Evolutionary conservation across 2,888 invertebrate species (phyloP).

Genomic region (Folsomia candida): DNA sequence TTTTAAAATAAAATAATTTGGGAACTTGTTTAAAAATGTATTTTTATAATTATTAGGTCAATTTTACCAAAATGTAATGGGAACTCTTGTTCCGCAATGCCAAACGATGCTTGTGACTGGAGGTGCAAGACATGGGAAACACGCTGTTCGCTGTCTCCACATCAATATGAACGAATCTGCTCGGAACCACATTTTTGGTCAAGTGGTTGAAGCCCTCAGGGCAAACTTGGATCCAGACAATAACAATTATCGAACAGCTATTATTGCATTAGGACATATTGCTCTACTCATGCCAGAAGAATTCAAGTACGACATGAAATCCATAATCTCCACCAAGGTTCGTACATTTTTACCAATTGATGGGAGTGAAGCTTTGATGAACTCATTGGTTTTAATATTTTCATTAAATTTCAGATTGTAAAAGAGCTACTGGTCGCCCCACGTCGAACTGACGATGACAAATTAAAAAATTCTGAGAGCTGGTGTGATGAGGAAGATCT

Average conservation of each 20-base stretch:
- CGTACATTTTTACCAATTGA: too few species aligned
- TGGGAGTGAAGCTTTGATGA: not conserved
- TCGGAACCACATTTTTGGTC: conserved; percentile 44
- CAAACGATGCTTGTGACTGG: conserved; percentile 85
- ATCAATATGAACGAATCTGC: conserved; percentile 67
- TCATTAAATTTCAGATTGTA: conserved; percentile 67
- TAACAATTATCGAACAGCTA: conserved; percentile 84
- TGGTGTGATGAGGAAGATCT: conserved; percentile 86
- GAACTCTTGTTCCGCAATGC: conserved; percentile 78
- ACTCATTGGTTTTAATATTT: conserved; percentile 10
- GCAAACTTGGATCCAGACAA: conserved; percentile 71
- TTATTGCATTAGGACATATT: conserved; percentile 91
- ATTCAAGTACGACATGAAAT: conserved; percentile 86
- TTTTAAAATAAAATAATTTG: not conserved
- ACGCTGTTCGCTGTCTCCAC: conserved; percentile 88
- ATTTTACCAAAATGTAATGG: conserved; percentile 71
- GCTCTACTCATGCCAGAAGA: conserved; percentile 86
- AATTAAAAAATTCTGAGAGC: conserved; percentile 60
- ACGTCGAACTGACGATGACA: conserved; percentile 44
- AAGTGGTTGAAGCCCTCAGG: conserved; percentile 58
- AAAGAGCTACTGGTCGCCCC: conserved; percentile 80
- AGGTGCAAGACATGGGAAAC: conserved; percentile 92
- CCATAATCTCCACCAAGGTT: conserved; percentile 87
- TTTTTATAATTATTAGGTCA: conserved; percentile 61
- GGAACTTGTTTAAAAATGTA: not conserved